Evolutionary conservation across 2,888 invertebrate genomes (phyloP).

Genomic region (Hyppa rectilinea): DNA sequence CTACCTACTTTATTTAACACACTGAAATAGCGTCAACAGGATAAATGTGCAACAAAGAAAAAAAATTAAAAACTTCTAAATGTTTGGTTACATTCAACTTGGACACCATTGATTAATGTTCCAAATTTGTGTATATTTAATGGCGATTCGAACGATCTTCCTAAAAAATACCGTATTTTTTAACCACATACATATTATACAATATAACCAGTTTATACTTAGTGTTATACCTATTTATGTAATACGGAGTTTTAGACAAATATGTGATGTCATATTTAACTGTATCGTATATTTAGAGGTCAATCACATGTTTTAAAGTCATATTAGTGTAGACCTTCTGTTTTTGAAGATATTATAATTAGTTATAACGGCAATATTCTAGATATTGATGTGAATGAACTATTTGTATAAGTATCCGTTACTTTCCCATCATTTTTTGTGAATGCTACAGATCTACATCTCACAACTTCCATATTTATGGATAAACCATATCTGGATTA

Average conservation of each 20-base stretch:
- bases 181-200: not conserved
- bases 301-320: slow-evolving; percentile 34
- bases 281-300: slow-evolving; percentile 39
- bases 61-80: not conserved
- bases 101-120: not conserved
- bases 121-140: not conserved
- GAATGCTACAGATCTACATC: not conserved
- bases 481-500: not conserved
- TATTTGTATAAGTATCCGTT: slow-evolving; percentile 7
- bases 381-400: slow-evolving; percentile 16
- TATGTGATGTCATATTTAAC: slow-evolving; percentile 25
- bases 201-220: slow-evolving; percentile 36
- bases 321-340: slow-evolving; percentile 11
- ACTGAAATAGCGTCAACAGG: slow-evolving; percentile 6
- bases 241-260: slow-evolving; percentile 10
- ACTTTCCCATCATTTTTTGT: not conserved
- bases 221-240: slow-evolving; percentile 26
- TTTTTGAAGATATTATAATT: slow-evolving; percentile 1
- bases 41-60: not conserved
- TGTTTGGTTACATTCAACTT: not conserved
- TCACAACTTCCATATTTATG: not conserved
- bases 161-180: slow-evolving; percentile 21
- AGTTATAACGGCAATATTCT: slow-evolving; percentile 22
- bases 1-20: not conserved
- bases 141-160: not conserved